These are phyloP conservation scores for Menura novaehollandiae DNA, from an alignment of 2,113 vertebrate species.

Conservation along the genomic window DNA sequence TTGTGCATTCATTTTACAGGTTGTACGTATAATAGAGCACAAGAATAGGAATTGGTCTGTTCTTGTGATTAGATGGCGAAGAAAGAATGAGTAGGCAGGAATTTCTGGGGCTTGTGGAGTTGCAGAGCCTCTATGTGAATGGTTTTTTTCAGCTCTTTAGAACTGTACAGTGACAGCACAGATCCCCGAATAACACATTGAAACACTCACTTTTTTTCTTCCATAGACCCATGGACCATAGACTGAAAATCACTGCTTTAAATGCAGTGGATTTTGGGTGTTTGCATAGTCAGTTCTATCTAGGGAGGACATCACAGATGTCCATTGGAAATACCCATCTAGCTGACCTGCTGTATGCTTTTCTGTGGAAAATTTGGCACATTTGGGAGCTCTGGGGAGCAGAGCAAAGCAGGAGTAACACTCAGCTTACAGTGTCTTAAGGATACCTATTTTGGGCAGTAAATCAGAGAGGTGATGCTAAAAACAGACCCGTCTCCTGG, in stretches of 20 bases:
- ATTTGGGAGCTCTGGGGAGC: neutral
- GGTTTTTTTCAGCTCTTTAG: neutral
- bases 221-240: neutral
- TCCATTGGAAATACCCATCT: neutral
- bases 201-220: neutral
- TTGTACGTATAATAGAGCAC: neutral
- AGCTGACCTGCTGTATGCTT: fast-evolving
- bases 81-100: neutral
- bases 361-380: neutral
- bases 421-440: neutral
- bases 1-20: neutral
- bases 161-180: neutral
- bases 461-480: neutral
- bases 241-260: neutral
- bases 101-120: neutral
- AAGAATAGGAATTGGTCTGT: neutral
- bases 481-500: neutral
- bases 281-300: neutral
- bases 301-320: neutral
- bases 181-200: neutral
- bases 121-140: neutral
- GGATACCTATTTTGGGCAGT: neutral
- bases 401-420: neutral
- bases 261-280: neutral
- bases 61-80: neutral